Percentiles rank a stretch among this genome's conserved stretches.
phyloP scores from a whole-genome alignment of 2,797 vertebrate genomes.

The Pyrocephalus nanus region DNA sequence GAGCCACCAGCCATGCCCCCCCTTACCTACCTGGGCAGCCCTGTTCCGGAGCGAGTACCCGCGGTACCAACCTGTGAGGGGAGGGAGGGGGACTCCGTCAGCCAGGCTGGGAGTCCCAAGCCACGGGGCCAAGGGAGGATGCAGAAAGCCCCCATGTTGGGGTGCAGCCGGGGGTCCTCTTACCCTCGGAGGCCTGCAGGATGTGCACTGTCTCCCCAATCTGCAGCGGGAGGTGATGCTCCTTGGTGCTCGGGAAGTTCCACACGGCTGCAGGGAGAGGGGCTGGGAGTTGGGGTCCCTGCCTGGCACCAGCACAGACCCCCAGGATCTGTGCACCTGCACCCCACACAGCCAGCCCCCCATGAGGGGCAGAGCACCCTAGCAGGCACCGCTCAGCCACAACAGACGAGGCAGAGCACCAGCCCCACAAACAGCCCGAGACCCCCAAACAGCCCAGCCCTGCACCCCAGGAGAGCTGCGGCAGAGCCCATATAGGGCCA shows the following conservation, averaged over 20 bases:
- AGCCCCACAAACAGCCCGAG: rapidly evolving
- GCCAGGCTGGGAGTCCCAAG: rapidly evolving
- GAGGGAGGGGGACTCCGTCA: not conserved
- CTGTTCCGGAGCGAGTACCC: slow-evolving; percentile 60
- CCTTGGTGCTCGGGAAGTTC: slow-evolving; percentile 47
- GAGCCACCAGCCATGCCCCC: rapidly evolving
- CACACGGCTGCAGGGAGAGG: slow-evolving; percentile 19
- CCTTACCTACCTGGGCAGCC: slow-evolving; percentile 33
- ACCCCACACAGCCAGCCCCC: not conserved
- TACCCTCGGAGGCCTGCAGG: slow-evolving; percentile 61
- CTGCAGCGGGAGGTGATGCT: slow-evolving; percentile 63
- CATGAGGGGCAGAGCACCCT: not conserved
- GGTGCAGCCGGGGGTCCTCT: not conserved
- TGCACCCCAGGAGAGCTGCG: not conserved
- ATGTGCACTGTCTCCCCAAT: slow-evolving; percentile 64
- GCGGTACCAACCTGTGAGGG: slow-evolving; percentile 45
- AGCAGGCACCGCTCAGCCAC: rapidly evolving
- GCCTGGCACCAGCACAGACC: not conserved
- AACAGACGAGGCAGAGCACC: not conserved
- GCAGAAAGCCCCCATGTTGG: not conserved
- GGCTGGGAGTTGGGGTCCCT: not conserved
- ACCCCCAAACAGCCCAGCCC: rapidly evolving
- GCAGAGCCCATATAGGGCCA: rapidly evolving
- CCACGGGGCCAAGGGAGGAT: not conserved
- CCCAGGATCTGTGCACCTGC: rapidly evolving